Base-by-base conservation (phyloP, 2,113 vertebrate genomes). In the Gnathonemus echidnorhynchus region DNA sequence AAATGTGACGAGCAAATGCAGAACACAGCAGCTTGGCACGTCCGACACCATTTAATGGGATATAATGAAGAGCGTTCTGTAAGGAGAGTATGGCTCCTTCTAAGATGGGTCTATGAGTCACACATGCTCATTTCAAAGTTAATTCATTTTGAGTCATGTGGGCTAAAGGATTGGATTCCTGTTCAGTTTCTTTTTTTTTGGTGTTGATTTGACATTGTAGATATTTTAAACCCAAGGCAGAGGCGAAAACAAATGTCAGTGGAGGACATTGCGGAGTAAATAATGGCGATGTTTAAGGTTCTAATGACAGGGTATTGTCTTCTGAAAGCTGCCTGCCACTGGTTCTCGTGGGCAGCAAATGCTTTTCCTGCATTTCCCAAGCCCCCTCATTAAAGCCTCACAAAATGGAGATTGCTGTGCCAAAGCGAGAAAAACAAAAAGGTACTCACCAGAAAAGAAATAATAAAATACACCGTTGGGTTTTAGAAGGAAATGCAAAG, bases 251-350 rank as follows among this genome's bases (percentile, higher is more conserved):
- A 90, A 50, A 90, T 91, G 91, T 90, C 91, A 91, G 89, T 42
- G 45, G 48, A 86, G 56, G 62, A 46, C 24, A 10, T 27, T 42
- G 85, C 80, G 31, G 31, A 58, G 31, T 74, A 88, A 92, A 90
- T 91, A 88, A 90, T 86, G 89, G 39, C n/a, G 50, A 90, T 91
- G 85, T 91, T 90, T 89, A 85, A 90, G 90, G 46, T 90, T 70
- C 46, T 91, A 91, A 92, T 89, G 77, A 91, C 50, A 85, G 89
- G 70, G 19, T 89, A 80, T 87, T 90, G 90, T 92, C 83, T 89
- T 74, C 56, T 91, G 89, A 91, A 89, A 87, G 8, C 77, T 74
- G 89, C 62, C 74, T n/a, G 48, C 42, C 87, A 45, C 27, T 45
- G 83, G 2, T 3, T 89, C 90, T 89, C 80, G 62, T 50, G 70